Evolutionary conservation across 2,797 vertebrate species (phyloP), one percentile per base, ranked within the genome.

Genomic region (Sebastes vulpes): DNA sequence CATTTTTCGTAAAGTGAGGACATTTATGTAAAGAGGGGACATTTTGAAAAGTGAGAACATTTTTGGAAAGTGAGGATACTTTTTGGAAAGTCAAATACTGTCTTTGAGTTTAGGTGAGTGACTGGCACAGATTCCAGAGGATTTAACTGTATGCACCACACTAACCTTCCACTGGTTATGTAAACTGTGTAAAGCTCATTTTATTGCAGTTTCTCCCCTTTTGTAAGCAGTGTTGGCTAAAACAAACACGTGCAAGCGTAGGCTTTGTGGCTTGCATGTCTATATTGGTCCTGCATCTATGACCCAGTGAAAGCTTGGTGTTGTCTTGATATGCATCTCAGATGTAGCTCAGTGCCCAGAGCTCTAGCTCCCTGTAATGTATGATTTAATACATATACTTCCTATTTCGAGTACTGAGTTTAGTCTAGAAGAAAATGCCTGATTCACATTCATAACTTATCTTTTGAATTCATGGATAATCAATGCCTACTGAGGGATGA

Each of bases 401-500:
- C 89, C 77, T 81, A 83, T 83, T 86, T 75, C 58, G 84, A 90
- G 82, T 56, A 50, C 57, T 60, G 72, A 59, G 56, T 86, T 89
- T 70, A 85, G 73, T 80, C 57, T 52, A 2, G 84, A 73, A 66
- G 79, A 93, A 93, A 93, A 89, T 20, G 75, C 71, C 90, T 92
- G 89, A 92, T 95, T 94, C 90, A 79, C 89, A 95, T 94, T 94
- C 90, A 94, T 91, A 95, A 94, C 88, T 94, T 93, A 94, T 95
- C 90, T 94, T 92, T 94, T 83, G 85, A 94, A 94, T 94, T 93
- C 92, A 93, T 91, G 92, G 93, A 91, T 93, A 95, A 96, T 95
- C 95, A 85, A 95, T 94, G 94, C 84, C 92, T 91, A 90, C 93
- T 94, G 94, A 94, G 90, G 93, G 93, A 95, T 96, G 94, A 96